phyloP scores from a whole-genome alignment of 1,140 invertebrate species.

The Cotesia typhae region DNA sequence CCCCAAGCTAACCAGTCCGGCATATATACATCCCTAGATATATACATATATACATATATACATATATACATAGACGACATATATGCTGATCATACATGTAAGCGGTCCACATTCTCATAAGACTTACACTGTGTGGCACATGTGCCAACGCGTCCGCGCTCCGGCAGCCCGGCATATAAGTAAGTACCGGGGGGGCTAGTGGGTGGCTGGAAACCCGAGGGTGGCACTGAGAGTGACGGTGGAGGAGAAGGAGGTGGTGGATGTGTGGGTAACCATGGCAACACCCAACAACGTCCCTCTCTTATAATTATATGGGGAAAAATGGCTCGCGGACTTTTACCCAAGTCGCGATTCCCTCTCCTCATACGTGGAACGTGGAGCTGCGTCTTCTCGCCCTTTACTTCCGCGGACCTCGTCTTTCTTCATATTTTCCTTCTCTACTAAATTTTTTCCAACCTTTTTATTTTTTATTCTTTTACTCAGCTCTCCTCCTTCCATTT shows the following conservation, averaged over 20 bases:
- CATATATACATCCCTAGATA: conserved; percentile 1
- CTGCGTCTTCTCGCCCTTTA: conserved; percentile 23
- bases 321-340: conserved; percentile 54
- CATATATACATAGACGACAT: conserved; percentile 7
- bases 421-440: background rate
- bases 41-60: background rate
- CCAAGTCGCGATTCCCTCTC: conserved; percentile 38
- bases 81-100: conserved; percentile 15
- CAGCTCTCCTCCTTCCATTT: conserved; percentile 29
- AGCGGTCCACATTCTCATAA: conserved; percentile 30
- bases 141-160: conserved; percentile 34
- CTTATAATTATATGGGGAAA: conserved; percentile 62
- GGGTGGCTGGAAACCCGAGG: conserved; percentile 42
- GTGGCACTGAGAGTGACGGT: conserved; percentile 32
- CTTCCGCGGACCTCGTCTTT: conserved; percentile 17
- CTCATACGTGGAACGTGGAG: background rate
- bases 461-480: conserved; percentile 41
- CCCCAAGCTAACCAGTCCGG: conserved; percentile 25
- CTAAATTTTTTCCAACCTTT: background rate
- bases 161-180: conserved; percentile 39
- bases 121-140: conserved; percentile 36
- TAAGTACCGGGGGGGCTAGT: conserved; percentile 31
- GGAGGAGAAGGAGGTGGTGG: conserved; percentile 29
- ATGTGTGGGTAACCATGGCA: conserved; percentile 56
- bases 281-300: conserved; percentile 56